These are phyloP conservation scores for Apis dorsata DNA, from an alignment of 1,140 invertebrate genomes.

Conservation along the genomic window DNA sequence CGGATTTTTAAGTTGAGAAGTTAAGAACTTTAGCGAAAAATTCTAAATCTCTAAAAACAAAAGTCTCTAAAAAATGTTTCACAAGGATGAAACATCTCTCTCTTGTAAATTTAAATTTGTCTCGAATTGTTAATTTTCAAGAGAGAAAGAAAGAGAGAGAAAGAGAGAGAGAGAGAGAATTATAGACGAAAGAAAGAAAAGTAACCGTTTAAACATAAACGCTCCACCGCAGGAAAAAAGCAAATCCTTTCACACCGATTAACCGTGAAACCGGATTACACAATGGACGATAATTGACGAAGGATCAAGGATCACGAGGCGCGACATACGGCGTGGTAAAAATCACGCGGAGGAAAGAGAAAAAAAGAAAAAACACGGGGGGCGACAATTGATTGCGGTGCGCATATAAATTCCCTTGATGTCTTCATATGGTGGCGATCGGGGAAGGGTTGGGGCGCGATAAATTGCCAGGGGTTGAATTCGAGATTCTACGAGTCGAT, in stretches of 20 bases:
- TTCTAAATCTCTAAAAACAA: too few relatives aligned
- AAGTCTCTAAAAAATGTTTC: too few relatives aligned
- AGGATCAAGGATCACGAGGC: constrained; percentile 29
- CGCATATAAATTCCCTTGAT: constrained; percentile 77
- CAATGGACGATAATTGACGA: constrained; percentile 51
- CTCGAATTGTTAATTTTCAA: too few relatives aligned
- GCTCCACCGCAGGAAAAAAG: background rate
- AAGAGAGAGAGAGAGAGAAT: background rate
- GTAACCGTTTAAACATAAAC: background rate
- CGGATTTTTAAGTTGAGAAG: too few relatives aligned
- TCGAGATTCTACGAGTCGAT: constrained; percentile 29
- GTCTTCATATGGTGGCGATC: constrained; percentile 72
- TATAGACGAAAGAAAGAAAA: background rate
- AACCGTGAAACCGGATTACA: constrained; percentile 16
- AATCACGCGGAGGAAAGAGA: constrained; percentile 36
- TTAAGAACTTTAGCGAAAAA: too few relatives aligned
- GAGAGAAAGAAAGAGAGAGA: too few relatives aligned
- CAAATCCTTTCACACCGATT: constrained; percentile 40
- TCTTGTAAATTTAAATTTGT: too few relatives aligned
- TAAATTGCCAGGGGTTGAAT: constrained; percentile 30
- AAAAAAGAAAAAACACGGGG: constrained; percentile 35
- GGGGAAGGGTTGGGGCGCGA: constrained; percentile 62
- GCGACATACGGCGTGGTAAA: constrained; percentile 47
- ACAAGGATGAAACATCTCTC: too few relatives aligned
- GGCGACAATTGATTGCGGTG: constrained; percentile 72